Evolutionary conservation across 2,888 invertebrate species (phyloP).

Genomic region (Frankliniella intonsa): DNA sequence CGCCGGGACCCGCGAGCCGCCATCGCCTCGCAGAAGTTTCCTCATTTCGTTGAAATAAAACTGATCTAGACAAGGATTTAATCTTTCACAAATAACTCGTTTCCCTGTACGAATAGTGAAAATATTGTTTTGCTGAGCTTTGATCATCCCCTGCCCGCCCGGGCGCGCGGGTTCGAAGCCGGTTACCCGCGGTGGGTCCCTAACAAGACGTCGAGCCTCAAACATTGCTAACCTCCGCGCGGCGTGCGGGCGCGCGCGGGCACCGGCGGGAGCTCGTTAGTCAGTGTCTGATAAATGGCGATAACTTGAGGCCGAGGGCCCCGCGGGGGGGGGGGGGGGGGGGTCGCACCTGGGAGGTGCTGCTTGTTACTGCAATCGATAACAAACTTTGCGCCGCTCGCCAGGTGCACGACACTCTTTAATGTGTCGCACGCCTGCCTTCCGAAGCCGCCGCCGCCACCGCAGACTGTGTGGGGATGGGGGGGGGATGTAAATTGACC

Average conservation of each 20-base stretch:
- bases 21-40: too few relatives aligned
- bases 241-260: background rate
- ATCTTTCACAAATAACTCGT: too few relatives aligned
- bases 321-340: background rate
- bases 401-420: conserved; percentile 18
- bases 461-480: too few relatives aligned
- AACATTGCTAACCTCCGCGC: background rate
- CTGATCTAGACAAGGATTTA: too few relatives aligned
- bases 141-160: background rate
- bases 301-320: conserved; percentile 10
- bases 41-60: too few relatives aligned
- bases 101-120: too few relatives aligned
- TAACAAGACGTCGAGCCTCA: background rate
- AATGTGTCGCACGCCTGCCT: background rate
- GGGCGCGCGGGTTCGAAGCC: background rate
- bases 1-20: too few relatives aligned
- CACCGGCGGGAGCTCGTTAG: conserved; percentile 4
- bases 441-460: too few relatives aligned
- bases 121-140: too few relatives aligned
- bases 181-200: background rate
- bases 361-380: conserved; percentile 24
- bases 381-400: conserved; percentile 10
- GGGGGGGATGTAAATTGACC: too few relatives aligned
- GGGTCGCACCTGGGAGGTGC: background rate
- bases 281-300: conserved; percentile 16